Evolutionary conservation across 1,140 invertebrate species (phyloP), one percentile per base, ranked within the genome.

Genomic region (Drosophila jambulina): DNA sequence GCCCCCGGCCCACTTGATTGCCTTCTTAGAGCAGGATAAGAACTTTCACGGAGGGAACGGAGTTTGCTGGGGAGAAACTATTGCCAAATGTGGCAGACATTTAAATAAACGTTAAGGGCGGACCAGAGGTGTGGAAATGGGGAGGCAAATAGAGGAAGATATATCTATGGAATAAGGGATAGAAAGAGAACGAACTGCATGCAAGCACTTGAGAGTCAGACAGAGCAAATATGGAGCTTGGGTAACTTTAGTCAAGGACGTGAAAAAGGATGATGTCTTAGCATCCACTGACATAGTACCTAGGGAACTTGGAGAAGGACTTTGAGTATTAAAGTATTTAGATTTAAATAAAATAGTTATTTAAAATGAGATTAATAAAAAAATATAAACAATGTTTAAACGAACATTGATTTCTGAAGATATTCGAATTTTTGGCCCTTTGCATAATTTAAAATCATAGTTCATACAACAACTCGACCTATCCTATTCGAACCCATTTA

Each of bases 71-170:
- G 60, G 40, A 48, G 67, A 53, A 77, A 88, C 70, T 81, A 81
- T 53, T 64, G 53, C 75, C 82, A 69, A 85, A 81, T 82, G 78
- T 70, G 75, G 68, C 79, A 80, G 62, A 75, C 85, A 72, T 82
- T 90, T 90, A 90, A 90, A 90, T 90, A 90, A 90, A 82, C 85
- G 78, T 82, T 90, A 53, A 13, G 36, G 34, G 38, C 48, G 45
- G n/a, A 21, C 25, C 23, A 34, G 43, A 19, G 58, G 36, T 29
- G 45, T 76, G 63, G 78, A 61, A 46, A 74, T 56, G 36, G 45
- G 45, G 42, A 23, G 25, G 34, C 29, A 13, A 57, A 46, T 23
- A 36, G 21, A n/a, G 32, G 17, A 13, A 29, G 40, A 38, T 36
- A 29, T 25, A 54, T 34, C 25, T 72, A 61, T 57, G 56, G 21